phyloP scores from a whole-genome alignment of 2,888 invertebrate species.

The Cataglyphis albicans region DNA sequence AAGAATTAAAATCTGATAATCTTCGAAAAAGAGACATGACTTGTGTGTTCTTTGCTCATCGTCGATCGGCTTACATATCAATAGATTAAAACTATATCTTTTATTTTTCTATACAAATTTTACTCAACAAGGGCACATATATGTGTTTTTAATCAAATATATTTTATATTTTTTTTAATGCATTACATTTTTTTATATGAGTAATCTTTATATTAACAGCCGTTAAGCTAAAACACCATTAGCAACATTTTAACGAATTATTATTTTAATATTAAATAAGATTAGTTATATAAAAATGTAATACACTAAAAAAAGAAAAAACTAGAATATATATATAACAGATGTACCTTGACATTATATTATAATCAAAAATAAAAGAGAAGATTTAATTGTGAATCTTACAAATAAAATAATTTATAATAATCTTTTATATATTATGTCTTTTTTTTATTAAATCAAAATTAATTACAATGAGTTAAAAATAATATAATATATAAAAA shows the following conservation, averaged over 20 bases:
- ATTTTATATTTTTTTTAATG: no score
- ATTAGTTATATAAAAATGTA: no score
- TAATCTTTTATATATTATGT: neutral
- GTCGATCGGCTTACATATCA: neutral
- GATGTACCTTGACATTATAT: neutral
- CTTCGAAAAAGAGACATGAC: neutral
- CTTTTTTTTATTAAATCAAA: constrained; percentile 1
- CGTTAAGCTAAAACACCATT: no score
- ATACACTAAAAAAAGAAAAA: no score
- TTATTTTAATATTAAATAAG: no score
- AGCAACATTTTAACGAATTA: no score
- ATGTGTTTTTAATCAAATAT: neutral
- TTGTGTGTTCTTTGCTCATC: neutral
- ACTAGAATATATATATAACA: neutral
- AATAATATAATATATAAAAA: neutral
- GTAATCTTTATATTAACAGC: no score
- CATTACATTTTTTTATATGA: no score
- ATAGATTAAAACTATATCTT: neutral
- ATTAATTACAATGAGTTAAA: neutral
- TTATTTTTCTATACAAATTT: constrained; percentile 32
- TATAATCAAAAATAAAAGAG: neutral
- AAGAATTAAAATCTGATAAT: constrained; percentile 10
- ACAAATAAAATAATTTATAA: neutral
- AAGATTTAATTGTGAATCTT: neutral
- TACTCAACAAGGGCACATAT: neutral